Conservation (phyloP, 2,888 invertebrate genomes). For the Margaritifera margaritifera region DNA sequence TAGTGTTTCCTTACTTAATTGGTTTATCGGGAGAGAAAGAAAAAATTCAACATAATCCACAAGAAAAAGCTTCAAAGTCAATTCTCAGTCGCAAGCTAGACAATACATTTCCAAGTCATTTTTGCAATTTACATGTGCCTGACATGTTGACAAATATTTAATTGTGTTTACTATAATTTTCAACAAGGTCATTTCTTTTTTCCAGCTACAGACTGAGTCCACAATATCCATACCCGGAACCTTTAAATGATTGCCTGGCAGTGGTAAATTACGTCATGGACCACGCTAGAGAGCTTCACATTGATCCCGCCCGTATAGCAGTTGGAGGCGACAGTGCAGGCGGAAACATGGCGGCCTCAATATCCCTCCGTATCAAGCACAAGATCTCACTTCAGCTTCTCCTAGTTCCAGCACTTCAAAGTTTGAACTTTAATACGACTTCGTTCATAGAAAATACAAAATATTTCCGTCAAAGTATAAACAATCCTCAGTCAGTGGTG, state of each 20-base stretch:
- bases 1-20: too few relatives aligned
- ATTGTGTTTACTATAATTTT: too few relatives aligned
- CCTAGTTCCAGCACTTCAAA: conserved; percentile 69
- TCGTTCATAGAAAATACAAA: conserved; percentile 41
- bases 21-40: too few relatives aligned
- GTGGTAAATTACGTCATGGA: conserved; percentile 59
- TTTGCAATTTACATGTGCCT: too few relatives aligned
- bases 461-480: conserved; percentile 44
- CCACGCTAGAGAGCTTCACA: conserved; percentile 36
- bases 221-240: conserved; percentile 44
- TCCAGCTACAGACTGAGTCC: conserved; percentile 49
- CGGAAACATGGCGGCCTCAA: conserved; percentile 51
- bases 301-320: conserved; percentile 52
- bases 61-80: too few relatives aligned
- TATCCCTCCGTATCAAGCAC: conserved; percentile 36
- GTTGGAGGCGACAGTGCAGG: conserved; percentile 55
- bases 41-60: too few relatives aligned
- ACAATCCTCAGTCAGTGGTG: conserved; percentile 32
- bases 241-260: conserved; percentile 41
- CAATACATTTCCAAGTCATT: too few relatives aligned
- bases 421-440: conserved; percentile 44
- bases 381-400: conserved; percentile 63
- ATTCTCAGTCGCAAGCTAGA: too few relatives aligned
- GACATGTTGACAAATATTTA: too few relatives aligned
- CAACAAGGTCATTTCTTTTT: conserved; percentile 3